These are phyloP conservation scores for Oreochromis spilurus DNA, from an alignment of 2,113 vertebrate species.

Conservation along the genomic window DNA sequence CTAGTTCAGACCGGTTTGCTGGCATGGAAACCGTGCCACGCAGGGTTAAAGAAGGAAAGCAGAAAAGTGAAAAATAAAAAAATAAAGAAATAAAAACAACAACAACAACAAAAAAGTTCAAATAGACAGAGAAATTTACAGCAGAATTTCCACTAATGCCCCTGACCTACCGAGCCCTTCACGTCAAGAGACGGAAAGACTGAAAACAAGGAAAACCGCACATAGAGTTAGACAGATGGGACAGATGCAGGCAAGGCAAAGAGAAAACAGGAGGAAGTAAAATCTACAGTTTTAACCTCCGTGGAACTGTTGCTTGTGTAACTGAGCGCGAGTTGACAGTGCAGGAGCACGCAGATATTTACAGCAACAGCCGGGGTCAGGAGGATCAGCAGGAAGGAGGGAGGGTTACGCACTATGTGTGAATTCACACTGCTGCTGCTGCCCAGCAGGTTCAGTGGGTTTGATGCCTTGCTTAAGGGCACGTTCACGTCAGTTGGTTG, in stretches of 20 bases:
- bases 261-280: slow-evolving; percentile 25
- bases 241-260: slow-evolving; percentile 6
- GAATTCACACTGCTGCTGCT: not conserved
- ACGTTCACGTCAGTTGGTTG: not conserved
- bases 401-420: slow-evolving; percentile 24
- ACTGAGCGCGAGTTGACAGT: slow-evolving; percentile 24
- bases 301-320: slow-evolving; percentile 43
- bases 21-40: slow-evolving; percentile 77
- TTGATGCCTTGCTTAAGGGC: slow-evolving; percentile 53
- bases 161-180: slow-evolving; percentile 72
- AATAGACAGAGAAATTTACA: slow-evolving; percentile 23
- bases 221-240: not conserved
- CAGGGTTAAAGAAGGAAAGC: slow-evolving; percentile 20
- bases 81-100: not conserved
- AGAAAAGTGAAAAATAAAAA: not conserved
- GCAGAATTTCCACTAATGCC: slow-evolving; percentile 53
- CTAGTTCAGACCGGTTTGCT: slow-evolving; percentile 87
- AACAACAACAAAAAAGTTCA: slow-evolving; percentile 26
- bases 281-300: slow-evolving; percentile 50
- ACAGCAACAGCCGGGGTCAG: slow-evolving; percentile 35
- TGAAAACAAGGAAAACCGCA: not conserved
- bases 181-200: slow-evolving; percentile 22
- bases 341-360: slow-evolving; percentile 49
- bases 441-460: slow-evolving; percentile 37
- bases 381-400: slow-evolving; percentile 21